phyloP scores from a whole-genome alignment of 2,888 invertebrate species.

The Cephus nigrinus region DNA sequence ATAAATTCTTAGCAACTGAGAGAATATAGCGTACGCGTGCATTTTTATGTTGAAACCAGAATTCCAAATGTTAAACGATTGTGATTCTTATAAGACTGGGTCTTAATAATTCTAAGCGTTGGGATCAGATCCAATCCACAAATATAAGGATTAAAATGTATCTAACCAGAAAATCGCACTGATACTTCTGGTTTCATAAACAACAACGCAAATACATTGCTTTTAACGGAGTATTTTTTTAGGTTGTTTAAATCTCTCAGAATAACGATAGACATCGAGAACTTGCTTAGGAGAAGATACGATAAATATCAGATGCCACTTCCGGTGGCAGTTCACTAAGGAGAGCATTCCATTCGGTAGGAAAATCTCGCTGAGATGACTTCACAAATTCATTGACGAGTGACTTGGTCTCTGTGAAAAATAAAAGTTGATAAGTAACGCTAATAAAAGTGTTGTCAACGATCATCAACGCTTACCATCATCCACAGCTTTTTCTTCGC shows the following conservation, averaged over 20 bases:
- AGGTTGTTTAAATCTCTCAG: not conserved
- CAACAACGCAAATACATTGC: not conserved
- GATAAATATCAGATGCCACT: slow-evolving; percentile 55
- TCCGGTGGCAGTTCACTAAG: slow-evolving; percentile 64
- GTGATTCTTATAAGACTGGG: not conserved
- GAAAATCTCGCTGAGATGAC: slow-evolving; percentile 70
- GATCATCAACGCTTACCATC: slow-evolving; percentile 63
- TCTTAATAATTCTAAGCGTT: not conserved
- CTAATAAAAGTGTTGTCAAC: slow-evolving; percentile 3
- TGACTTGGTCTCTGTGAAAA: slow-evolving; percentile 67
- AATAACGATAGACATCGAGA: not conserved
- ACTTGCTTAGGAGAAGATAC: slow-evolving; percentile 27
- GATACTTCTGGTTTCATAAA: not conserved
- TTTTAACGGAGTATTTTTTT: not conserved
- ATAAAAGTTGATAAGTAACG: slow-evolving; percentile 22
- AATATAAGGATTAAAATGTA: not conserved
- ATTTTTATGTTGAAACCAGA: not conserved
- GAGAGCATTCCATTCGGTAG: slow-evolving; percentile 69
- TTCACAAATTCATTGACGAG: slow-evolving; percentile 70
- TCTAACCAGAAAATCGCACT: not conserved
- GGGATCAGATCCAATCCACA: not conserved
- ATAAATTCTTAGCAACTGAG: not conserved
- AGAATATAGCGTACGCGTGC: not conserved
- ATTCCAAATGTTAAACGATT: not conserved
- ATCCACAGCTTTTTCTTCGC: slow-evolving; percentile 70